A percentile compares a stretch with the other conserved stretches of the same genome.
Evolutionary conservation across 37 sponge, comb jelly and placozoan species (phyloP).

Genomic region (Ianthella basta): DNA sequence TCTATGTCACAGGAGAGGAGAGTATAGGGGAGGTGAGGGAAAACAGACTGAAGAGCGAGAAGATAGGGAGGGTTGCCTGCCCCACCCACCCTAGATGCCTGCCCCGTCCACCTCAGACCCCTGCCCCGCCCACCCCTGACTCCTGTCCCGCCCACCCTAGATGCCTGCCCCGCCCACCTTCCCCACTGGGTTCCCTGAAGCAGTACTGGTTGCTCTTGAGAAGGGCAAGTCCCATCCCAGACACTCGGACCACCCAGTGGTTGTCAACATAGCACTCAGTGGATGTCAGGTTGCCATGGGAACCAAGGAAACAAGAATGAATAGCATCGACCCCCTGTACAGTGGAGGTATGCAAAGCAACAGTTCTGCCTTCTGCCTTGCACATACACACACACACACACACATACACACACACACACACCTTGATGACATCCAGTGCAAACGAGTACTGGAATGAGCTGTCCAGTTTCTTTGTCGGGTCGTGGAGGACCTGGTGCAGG

Average conservation of each 20-base stretch:
- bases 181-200: neutral
- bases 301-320: slow-evolving; percentile 16
- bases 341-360: neutral
- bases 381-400: too few species aligned
- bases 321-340: neutral
- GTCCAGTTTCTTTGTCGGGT: slow-evolving; percentile 15
- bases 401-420: neutral
- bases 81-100: too few species aligned
- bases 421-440: slow-evolving; percentile 11
- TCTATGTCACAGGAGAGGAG: too few species aligned
- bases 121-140: neutral
- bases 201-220: neutral
- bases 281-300: slow-evolving; percentile 25
- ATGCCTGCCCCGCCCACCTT: slow-evolving; percentile 6
- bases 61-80: too few species aligned
- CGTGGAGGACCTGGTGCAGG: neutral
- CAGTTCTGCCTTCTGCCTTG: too few species aligned
- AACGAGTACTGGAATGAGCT: neutral
- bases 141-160: neutral
- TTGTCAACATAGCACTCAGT: slow-evolving; percentile 4
- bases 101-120: too few species aligned
- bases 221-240: neutral
- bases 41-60: too few species aligned
- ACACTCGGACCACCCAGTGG: slow-evolving; percentile 29
- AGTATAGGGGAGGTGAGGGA: too few species aligned